Conservation (phyloP, 1,140 invertebrate species). For the Drosophila kepulauana region DNA sequence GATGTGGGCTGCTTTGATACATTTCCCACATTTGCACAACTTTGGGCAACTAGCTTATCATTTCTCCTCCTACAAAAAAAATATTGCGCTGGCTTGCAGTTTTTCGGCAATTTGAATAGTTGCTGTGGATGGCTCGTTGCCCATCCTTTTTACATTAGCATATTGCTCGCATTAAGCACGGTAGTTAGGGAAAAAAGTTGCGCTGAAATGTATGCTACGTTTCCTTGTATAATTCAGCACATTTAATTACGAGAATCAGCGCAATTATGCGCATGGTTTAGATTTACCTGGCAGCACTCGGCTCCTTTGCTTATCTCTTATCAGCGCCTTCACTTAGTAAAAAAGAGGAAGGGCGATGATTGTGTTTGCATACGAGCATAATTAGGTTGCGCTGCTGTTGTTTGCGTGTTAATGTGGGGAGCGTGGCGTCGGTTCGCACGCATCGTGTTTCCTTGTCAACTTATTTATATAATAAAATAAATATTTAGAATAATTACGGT, state of each 20-base stretch:
- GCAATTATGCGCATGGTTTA: conserved; percentile 25
- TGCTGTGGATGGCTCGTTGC: background rate
- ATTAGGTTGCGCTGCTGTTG: background rate
- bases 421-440: background rate
- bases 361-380: conserved; percentile 45
- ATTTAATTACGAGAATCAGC: conserved; percentile 28
- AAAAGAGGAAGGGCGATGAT: conserved; percentile 18
- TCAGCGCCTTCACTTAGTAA: conserved; percentile 21
- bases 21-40: background rate
- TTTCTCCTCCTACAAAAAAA: background rate
- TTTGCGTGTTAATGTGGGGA: background rate
- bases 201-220: conserved; percentile 36
- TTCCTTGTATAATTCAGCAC: conserved; percentile 25
- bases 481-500: conserved; percentile 22
- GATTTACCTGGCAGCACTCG: conserved; percentile 7
- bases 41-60: background rate
- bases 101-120: conserved; percentile 13
- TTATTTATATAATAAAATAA: conserved; percentile 17
- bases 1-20: background rate
- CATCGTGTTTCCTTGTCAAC: conserved; percentile 2
- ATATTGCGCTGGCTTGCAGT: conserved; percentile 6
- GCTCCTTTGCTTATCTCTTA: conserved; percentile 44
- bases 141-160: conserved; percentile 23
- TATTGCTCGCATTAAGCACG: conserved; percentile 7
- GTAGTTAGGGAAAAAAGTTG: background rate